These are phyloP conservation scores for Pantala flavescens DNA, from an alignment of 1,140 invertebrate genomes.

Conservation along the genomic window DNA sequence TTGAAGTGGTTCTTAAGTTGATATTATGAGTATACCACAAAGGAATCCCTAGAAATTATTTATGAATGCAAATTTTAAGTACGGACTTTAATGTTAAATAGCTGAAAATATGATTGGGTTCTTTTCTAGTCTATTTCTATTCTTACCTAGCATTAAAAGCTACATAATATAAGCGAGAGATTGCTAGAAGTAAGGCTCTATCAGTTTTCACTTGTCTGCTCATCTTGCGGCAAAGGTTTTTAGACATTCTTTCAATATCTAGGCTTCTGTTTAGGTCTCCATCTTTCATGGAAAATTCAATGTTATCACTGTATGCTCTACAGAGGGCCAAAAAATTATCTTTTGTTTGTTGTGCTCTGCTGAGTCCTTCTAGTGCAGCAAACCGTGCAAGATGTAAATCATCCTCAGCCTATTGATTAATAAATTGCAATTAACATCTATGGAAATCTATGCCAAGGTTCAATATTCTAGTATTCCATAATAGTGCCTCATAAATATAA, in stretches of 20 bases:
- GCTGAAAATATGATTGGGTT: no score
- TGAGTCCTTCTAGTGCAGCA: background rate
- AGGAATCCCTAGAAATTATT: no score
- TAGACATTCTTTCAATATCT: background rate
- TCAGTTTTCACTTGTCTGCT: background rate
- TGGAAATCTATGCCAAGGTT: no score
- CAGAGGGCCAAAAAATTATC: background rate
- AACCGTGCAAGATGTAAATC: background rate
- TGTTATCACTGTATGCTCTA: background rate
- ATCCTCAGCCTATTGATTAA: background rate
- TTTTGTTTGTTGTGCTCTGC: background rate
- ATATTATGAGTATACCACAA: no score
- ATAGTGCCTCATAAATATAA: no score
- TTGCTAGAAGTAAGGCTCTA: background rate
- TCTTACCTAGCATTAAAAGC: constrained; percentile 2
- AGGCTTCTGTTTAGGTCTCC: background rate
- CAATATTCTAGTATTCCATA: no score
- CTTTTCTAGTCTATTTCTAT: no score
- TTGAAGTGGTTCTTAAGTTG: no score
- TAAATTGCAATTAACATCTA: no score
- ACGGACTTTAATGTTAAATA: no score
- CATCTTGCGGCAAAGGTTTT: background rate
- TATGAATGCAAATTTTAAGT: no score
- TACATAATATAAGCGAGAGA: background rate
- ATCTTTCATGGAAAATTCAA: background rate